Evolutionary conservation across 2,888 invertebrate species (phyloP).

Genomic region (Orthonychiurus folsomi): DNA sequence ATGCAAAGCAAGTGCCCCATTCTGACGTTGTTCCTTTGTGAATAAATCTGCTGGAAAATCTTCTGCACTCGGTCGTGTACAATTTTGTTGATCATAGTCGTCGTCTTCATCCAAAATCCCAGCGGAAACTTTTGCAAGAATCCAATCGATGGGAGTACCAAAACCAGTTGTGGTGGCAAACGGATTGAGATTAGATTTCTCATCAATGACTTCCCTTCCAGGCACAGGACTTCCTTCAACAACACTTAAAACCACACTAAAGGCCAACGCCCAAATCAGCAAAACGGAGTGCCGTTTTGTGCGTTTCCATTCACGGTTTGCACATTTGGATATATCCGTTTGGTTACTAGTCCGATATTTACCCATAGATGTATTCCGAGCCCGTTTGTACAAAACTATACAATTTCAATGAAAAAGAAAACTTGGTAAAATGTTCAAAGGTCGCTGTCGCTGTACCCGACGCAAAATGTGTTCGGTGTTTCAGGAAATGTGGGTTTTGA

Average conservation of each 20-base stretch:
- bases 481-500: background rate
- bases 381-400: background rate
- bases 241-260: background rate
- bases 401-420: too few relatives aligned
- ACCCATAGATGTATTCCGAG: slow-evolving; percentile 24
- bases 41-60: slow-evolving; percentile 56
- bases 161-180: background rate
- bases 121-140: background rate
- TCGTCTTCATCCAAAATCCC: background rate
- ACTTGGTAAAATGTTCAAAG: background rate
- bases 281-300: slow-evolving; percentile 19
- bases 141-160: background rate
- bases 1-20: slow-evolving; percentile 54
- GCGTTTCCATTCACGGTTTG: background rate
- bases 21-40: slow-evolving; percentile 49
- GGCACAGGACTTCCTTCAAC: background rate
- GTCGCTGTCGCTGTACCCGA: background rate
- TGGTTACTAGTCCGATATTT: slow-evolving; percentile 32
- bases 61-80: slow-evolving; percentile 44
- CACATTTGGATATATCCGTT: slow-evolving; percentile 12
- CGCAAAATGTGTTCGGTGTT: background rate
- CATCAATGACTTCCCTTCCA: background rate
- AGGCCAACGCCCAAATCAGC: slow-evolving; percentile 11
- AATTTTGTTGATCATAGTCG: slow-evolving; percentile 15
- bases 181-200: background rate